Evolutionary conservation across 2,797 vertebrate genomes (phyloP).

Genomic region (Malurus leucopterus): DNA sequence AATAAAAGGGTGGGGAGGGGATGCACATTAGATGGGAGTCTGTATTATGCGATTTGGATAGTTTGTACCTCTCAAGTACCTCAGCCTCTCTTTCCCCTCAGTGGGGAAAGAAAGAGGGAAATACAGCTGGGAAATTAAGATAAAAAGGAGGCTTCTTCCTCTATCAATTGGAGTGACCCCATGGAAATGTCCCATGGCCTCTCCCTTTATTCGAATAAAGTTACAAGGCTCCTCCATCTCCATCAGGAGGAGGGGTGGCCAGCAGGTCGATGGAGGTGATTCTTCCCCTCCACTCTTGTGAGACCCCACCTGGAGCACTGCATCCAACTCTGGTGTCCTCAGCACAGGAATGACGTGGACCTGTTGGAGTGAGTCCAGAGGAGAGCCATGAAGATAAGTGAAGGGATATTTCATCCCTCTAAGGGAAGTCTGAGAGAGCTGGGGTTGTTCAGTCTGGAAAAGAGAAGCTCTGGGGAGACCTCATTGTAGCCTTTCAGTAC

Average conservation of each 20-base stretch:
- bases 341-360: neutral
- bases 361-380: neutral
- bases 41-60: too few relatives aligned
- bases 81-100: too few relatives aligned
- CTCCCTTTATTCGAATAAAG: too few relatives aligned
- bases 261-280: neutral
- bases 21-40: too few relatives aligned
- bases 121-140: too few relatives aligned
- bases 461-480: neutral
- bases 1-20: too few relatives aligned
- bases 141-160: too few relatives aligned
- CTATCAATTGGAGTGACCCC: too few relatives aligned
- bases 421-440: neutral
- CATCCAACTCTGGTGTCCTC: neutral
- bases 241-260: neutral
- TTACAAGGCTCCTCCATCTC: too few relatives aligned
- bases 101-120: too few relatives aligned
- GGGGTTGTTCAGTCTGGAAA: neutral
- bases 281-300: neutral
- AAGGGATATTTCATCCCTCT: neutral
- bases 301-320: neutral
- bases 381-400: neutral
- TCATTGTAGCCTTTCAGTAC: neutral
- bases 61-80: too few relatives aligned
- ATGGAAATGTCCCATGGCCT: too few relatives aligned